Evolutionary conservation across 2,888 invertebrate genomes (phyloP), one percentile per base, ranked within the genome.

Genomic region (Matsumyia berberina): DNA sequence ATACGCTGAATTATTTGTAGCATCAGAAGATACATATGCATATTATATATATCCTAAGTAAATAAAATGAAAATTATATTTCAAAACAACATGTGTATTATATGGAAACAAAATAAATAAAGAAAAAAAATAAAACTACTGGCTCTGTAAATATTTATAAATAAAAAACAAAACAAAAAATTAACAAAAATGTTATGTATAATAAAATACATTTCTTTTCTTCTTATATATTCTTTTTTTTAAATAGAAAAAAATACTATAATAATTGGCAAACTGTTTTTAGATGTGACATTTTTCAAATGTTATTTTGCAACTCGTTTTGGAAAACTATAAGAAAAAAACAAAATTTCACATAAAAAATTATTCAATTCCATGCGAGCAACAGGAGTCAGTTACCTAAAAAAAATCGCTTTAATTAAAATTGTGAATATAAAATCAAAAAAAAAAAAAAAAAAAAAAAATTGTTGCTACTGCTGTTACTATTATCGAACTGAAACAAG

Each of bases 351-450:
- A 51, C 7, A 58, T n/a, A 55, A 51, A 44, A 39, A 67, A 31
- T 73, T 74, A 70, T 29, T 57, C 17, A 74, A 67, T 76, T 83
- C 72, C 74, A 83, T 74, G 51, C 74, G 79, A 83, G 81, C 83
- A 91, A 91, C 91, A 91, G 90, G 91, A 91, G 91, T 91, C 91
- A 91, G 91, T 91, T 91, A 91, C 91, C 91, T 91, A 85, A 79
- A 74, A 55, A 76, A 82, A 82, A 85, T 80, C 80, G 85, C 85
- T 85, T 85, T 85, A 85, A 85, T 64, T 76, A 66, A 80, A 80
- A 70, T 79, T 83, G 85, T 85, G 80, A 85, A 85, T 85, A 85
- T 51, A 55, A 69, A n/a, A n/a, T n/a, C n/a, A n/a, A n/a, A 53
- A 53, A 37, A 33, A 44, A 33, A 35, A 51, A 29, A 66, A 60